Base-by-base conservation (phyloP, 2,797 vertebrate genomes). In the Phaenicophaeus curvirostris region DNA sequence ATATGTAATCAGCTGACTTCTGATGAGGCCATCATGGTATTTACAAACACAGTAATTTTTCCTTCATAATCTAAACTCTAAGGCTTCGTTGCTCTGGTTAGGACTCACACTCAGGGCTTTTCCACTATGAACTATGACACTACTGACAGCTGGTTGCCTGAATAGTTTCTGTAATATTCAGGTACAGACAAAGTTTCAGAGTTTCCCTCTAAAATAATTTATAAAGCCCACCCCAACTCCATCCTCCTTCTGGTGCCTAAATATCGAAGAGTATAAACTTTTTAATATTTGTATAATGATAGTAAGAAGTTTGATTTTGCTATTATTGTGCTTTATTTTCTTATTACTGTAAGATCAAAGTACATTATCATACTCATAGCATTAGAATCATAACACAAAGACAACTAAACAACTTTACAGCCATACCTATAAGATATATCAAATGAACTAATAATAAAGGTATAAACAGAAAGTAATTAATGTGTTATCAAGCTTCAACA, bases 331-430 rank as follows among this genome's bases (percentile, higher is more conserved):
- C 39, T 91, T 92, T 95, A 74, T 87, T 79, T 85, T 93, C 50
- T 72, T 62, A 83, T 68, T 95, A 92, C 28, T 87, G 20, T 83
- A 83, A 89, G 51, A 89, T 87, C 71, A 87, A 91, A 94, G 65
- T 67, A 65, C 44, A 66, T 90, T 84, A 88, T 16, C 37, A 86
- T 44, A 81, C 78, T 78, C 39, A 17, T 10, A 73, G 53, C 71
- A 77, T 77, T 94, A 87, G 77, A 94, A 85, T 89, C 90, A 73
- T 53, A 90, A 79, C 63, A 91, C 42, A 19, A 74, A 90, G 73
- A 93, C 79, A 93, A n/a, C 76, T 81, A 73, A 94, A 91, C 69
- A 94, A 85, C 71, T 87, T 93, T 42, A 78, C 28, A 79, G 73
- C 33, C 61, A 58, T 50, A 79, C 51, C 33, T 78, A 28, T 50